A percentile compares a stretch with the other conserved stretches of the same genome.
phyloP scores from a whole-genome alignment of 1,140 invertebrate species.

The Leptopilina clavipes region DNA sequence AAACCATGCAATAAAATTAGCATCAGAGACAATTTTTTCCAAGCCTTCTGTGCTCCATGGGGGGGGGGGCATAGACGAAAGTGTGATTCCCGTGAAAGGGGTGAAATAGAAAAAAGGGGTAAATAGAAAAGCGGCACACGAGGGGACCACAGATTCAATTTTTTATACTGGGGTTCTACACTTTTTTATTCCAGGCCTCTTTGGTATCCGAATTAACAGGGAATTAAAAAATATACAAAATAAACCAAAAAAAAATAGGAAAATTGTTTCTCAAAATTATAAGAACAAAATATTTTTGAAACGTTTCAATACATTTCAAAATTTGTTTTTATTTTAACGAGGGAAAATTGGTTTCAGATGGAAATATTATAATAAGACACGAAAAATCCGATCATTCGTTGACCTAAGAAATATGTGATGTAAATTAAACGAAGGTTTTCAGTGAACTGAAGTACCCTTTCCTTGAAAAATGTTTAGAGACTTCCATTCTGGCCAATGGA shows the following conservation, averaged over 20 bases:
- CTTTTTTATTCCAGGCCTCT: not conserved
- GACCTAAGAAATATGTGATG: not conserved
- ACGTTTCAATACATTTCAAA: not conserved
- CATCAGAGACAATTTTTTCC: not conserved
- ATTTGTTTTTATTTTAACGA: not conserved
- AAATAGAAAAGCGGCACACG: conserved; percentile 21
- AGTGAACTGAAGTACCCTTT: conserved; percentile 60
- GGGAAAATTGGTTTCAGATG: not conserved
- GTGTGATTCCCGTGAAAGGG: conserved; percentile 43
- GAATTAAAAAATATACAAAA: not conserved
- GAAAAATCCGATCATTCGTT: conserved; percentile 35
- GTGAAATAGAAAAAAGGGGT: conserved; percentile 48
- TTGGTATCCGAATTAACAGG: not conserved
- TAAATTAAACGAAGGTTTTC: conserved; percentile 10
- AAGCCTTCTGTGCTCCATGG: not conserved
- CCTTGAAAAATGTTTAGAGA: conserved; percentile 43
- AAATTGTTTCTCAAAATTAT: too few relatives aligned
- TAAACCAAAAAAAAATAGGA: too few relatives aligned
- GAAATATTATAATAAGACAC: conserved; percentile 1
- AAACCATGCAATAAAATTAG: not conserved
- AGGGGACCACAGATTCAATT: conserved; percentile 36
- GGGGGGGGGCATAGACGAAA: not conserved
- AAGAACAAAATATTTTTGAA: too few relatives aligned
- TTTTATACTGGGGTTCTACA: conserved; percentile 44
- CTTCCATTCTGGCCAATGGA: conserved; percentile 46